phyloP scores from a whole-genome alignment of 2,888 invertebrate genomes.

The Electrophaes corylata region DNA sequence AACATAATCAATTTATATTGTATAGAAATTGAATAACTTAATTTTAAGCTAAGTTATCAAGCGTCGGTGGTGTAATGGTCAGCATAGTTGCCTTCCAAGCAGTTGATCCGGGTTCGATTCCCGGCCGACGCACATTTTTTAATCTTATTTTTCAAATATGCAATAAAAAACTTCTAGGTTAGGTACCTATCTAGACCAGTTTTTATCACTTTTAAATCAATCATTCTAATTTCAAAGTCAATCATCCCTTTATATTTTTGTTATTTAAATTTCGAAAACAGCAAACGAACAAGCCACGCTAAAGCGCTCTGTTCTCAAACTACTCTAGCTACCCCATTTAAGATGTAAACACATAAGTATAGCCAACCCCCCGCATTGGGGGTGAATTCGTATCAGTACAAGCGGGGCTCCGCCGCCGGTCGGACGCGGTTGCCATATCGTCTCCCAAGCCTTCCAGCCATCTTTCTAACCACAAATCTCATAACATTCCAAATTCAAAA shows the following conservation, averaged over 20 bases:
- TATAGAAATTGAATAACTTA: constrained; percentile 1
- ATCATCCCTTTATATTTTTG: not conserved
- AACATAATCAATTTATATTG: not conserved
- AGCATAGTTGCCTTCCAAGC: constrained; percentile 85
- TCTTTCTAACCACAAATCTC: constrained; percentile 12
- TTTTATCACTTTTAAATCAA: too few species aligned
- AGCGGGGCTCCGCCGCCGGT: constrained; percentile 68
- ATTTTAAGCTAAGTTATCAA: not conserved
- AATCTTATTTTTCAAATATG: not conserved
- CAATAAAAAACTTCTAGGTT: too few species aligned
- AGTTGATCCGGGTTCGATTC: constrained; percentile 85
- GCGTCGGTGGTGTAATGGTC: constrained; percentile 85
- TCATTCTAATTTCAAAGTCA: too few species aligned
- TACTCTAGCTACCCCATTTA: constrained; percentile 76
- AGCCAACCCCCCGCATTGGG: constrained; percentile 55
- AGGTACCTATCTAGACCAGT: too few species aligned
- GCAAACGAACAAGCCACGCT: not conserved
- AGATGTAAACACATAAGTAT: constrained; percentile 82
- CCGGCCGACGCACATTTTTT: constrained; percentile 77
- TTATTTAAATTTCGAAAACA: not conserved
- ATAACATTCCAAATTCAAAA: constrained; percentile 16
- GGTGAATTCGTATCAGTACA: constrained; percentile 63
- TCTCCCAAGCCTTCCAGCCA: not conserved
- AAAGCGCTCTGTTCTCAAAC: constrained; percentile 25
- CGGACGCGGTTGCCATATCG: constrained; percentile 50